Base-by-base conservation (phyloP, 1,140 invertebrate genomes). In the Phthorimaea operculella region DNA sequence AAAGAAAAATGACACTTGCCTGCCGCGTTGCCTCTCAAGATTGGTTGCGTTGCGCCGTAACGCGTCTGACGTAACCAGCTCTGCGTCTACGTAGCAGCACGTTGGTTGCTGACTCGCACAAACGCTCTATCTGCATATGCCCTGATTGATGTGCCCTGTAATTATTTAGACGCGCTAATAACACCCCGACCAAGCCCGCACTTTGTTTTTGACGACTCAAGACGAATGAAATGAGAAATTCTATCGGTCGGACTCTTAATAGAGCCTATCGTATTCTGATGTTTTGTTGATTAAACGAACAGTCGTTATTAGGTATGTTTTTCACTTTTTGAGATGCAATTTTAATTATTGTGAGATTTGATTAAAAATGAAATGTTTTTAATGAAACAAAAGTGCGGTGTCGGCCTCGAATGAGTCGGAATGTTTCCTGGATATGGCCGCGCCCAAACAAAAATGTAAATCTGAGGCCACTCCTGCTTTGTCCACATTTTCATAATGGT, bases 131-230 rank as follows among this genome's bases (percentile, higher is more conserved):
- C 81, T 84, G 78, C 81, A 84, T 84, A 74, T 76, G 73, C 72
- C 70, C 75, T 86, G 85, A 87, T 86, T 86, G 85, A 87, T 87
- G 85, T 81, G 72, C 83, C 74, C 82, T 86, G 79, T 86, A 87
- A 87, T 87, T 87, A 86, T 86, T 81, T 77, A 76, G 85, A 87
- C 84, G 76, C 77, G 79, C 79, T 87, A 87, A 87, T 87, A 87
- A 87, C 79, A 86, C 83, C 78, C 76, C 80, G 72, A 72, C 57
- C 75, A 80, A 68, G 76, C 72, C 68, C 73, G 79, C 81, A 84
- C 81, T 84, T 76, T 78, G 78, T 80, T 83, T 80, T 70, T 82
- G 78, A 82, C 76, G 81, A 83, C 78, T 82, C 73, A 82, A 85
- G 79, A 83, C 82, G 74, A 85, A 83, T 81, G 74, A 83, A 84